phyloP scores from a whole-genome alignment of 2,888 invertebrate species.

The Nemapogon koenigi region DNA sequence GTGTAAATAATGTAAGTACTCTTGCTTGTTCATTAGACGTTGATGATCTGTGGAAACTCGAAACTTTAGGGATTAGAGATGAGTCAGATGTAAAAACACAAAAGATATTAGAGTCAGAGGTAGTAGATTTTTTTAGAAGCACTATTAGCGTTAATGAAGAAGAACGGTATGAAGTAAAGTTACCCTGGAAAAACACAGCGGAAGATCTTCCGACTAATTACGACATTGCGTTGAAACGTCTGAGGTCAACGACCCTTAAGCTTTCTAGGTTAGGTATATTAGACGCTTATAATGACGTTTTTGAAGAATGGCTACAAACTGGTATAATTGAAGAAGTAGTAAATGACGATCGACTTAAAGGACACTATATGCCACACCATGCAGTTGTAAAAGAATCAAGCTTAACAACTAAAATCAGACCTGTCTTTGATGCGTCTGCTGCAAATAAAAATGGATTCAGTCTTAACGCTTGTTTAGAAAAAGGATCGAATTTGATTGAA shows the following conservation, averaged over 20 bases:
- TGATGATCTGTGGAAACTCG: not conserved
- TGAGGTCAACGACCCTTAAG: not conserved
- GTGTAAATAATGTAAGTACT: slow-evolving; percentile 1
- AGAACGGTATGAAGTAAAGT: not conserved
- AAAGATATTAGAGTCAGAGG: not conserved
- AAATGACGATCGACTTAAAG: too few species aligned
- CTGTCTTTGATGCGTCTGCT: slow-evolving; percentile 23
- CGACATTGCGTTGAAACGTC: not conserved
- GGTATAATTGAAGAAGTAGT: slow-evolving; percentile 5
- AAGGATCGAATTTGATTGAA: slow-evolving; percentile 22
- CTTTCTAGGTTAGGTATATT: not conserved
- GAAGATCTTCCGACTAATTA: not conserved
- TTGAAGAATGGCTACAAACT: not conserved
- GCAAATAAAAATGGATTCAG: slow-evolving; percentile 16
- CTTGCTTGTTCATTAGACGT: not conserved
- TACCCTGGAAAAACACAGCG: not conserved
- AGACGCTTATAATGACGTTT: slow-evolving; percentile 2
- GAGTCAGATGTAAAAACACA: not conserved
- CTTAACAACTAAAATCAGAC: slow-evolving; percentile 20
- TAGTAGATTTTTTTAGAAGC: not conserved
- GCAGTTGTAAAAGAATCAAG: slow-evolving; percentile 19
- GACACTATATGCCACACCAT: slow-evolving; percentile 20
- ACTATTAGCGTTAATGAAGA: slow-evolving; percentile 1
- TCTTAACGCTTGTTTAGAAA: slow-evolving; percentile 23
- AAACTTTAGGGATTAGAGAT: slow-evolving; percentile 3